These are phyloP conservation scores for Connochaetes taurinus DNA, from an alignment of 2,113 vertebrate genomes.

Conservation along the genomic window DNA sequence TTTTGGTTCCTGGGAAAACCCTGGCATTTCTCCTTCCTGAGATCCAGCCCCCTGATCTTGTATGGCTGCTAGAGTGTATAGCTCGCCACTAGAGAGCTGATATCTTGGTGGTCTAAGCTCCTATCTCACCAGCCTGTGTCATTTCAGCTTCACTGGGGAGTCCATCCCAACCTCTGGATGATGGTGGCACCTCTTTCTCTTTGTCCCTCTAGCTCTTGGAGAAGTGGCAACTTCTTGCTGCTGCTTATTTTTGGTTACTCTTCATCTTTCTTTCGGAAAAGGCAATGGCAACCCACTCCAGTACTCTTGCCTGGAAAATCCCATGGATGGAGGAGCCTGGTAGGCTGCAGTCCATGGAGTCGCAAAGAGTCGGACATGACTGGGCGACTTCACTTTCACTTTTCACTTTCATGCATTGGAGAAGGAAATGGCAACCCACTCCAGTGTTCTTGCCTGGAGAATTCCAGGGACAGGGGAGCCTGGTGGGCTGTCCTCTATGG, in stretches of 20 bases:
- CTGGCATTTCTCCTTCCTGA: neutral
- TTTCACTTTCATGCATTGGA: too few relatives aligned
- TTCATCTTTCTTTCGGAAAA: neutral
- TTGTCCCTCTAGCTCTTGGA: neutral
- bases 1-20: neutral
- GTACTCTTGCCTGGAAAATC: too few relatives aligned
- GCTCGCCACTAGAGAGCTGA: too few relatives aligned
- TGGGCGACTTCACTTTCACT: too few relatives aligned
- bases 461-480: too few relatives aligned
- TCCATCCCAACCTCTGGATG: too few relatives aligned
- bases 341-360: too few relatives aligned
- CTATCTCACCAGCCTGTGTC: neutral
- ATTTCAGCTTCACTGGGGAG: neutral
- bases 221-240: neutral
- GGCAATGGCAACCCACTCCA: too few relatives aligned
- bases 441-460: too few relatives aligned
- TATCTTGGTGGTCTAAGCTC: neutral
- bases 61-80: neutral
- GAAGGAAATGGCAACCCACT: too few relatives aligned
- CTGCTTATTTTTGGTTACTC: neutral
- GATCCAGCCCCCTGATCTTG: neutral
- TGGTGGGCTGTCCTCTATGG: too few relatives aligned
- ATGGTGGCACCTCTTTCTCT: neutral
- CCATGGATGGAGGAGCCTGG: too few relatives aligned
- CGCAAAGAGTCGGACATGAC: accelerated